These are phyloP conservation scores for Rhopalosiphum padi DNA, from an alignment of 1,140 invertebrate species.

Conservation along the genomic window DNA sequence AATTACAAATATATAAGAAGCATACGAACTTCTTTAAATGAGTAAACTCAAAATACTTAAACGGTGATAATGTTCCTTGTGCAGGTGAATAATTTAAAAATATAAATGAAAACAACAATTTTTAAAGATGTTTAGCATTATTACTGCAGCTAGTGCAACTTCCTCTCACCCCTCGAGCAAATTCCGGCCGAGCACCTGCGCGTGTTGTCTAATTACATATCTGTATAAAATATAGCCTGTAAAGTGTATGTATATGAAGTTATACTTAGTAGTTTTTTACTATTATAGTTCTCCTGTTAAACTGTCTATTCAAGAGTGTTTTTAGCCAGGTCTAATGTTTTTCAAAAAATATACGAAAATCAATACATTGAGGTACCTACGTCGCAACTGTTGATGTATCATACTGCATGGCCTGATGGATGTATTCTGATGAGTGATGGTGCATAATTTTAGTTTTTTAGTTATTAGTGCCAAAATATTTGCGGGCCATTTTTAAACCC, in stretches of 20 bases:
- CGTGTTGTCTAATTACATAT: not conserved
- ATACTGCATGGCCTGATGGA: too few relatives aligned
- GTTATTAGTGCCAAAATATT: too few relatives aligned
- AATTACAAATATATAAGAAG: too few relatives aligned
- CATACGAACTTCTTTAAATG: too few relatives aligned
- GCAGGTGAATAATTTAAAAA: not conserved
- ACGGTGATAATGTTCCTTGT: not conserved
- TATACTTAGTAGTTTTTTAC: not conserved
- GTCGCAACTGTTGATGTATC: too few relatives aligned
- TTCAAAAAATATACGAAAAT: not conserved
- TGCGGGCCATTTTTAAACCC: too few relatives aligned
- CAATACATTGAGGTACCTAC: not conserved
- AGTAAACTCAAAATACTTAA: too few relatives aligned
- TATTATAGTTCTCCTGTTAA: not conserved
- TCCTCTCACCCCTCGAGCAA: not conserved
- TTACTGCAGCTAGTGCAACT: not conserved
- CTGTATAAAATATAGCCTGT: not conserved
- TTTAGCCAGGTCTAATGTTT: not conserved
- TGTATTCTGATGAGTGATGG: too few relatives aligned
- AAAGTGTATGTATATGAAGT: not conserved
- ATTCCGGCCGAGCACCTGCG: not conserved
- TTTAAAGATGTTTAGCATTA: not conserved
- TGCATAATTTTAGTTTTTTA: too few relatives aligned
- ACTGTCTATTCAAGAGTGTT: not conserved
- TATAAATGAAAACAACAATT: not conserved